These are phyloP conservation scores for Meteorus colon DNA, from an alignment of 2,888 invertebrate genomes.

Conservation along the genomic window DNA sequence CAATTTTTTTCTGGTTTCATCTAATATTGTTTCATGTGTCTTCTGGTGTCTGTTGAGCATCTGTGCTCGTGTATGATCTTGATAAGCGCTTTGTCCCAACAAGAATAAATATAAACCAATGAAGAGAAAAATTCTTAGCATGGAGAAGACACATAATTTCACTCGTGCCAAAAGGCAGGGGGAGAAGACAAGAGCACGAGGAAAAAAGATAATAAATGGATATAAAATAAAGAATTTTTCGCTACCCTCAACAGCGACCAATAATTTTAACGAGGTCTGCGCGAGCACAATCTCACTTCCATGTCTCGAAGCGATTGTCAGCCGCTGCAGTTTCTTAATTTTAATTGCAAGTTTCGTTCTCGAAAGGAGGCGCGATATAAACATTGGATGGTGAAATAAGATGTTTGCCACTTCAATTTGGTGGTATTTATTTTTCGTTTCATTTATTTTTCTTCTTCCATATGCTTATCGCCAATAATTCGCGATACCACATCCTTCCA, in stretches of 20 bases:
- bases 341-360: conserved; percentile 46
- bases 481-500: not conserved
- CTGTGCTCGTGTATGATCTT: not conserved
- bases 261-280: conserved; percentile 68
- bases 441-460: not conserved
- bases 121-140: not conserved
- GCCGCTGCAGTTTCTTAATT: conserved; percentile 42
- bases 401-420: not conserved
- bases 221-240: conserved; percentile 1
- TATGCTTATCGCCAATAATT: not conserved
- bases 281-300: conserved; percentile 15
- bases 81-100: not conserved
- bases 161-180: not conserved
- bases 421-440: not conserved
- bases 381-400: conserved; percentile 4
- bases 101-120: not conserved
- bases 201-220: conserved; percentile 6
- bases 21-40: not conserved
- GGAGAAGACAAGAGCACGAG: not conserved
- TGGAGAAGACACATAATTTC: conserved; percentile 3
- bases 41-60: not conserved
- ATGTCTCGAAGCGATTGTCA: conserved; percentile 21
- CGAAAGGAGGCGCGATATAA: not conserved
- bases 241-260: conserved; percentile 46
- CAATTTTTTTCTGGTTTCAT: not conserved